Base-by-base conservation (phyloP, 2,113 vertebrate genomes). In the Bufo gargarizans region DNA sequence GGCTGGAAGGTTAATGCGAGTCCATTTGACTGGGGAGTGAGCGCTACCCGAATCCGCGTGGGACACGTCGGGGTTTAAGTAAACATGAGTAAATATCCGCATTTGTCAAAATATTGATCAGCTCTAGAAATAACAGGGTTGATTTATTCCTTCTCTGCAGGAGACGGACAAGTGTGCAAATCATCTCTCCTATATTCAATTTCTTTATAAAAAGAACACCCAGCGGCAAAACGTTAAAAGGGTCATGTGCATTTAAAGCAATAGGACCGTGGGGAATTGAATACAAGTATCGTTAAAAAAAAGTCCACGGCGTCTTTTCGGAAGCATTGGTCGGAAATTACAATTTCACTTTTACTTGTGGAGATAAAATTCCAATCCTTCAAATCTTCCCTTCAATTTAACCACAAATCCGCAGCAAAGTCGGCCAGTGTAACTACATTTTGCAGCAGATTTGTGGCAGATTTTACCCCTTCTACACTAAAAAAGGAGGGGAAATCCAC, bases 61-160 rank as follows among this genome's bases (percentile, higher is more conserved):
- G 89, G 89, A 89, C 89, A 90, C 84, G 71, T 72, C 91, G 91
- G 90, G 90, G 86, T 93, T 92, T 92, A 94, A 93, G 91, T 90
- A 91, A 91, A 91, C 1, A 17, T 92, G 77, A 0, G 0, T 89
- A 91, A 91, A 91, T 90, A 92, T 91, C 78, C 53, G 84, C 86
- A 92, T 92, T 88, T 95, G 92, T 94, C 93, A 95, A 94, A 94
- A 94, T 91, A 94, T 93, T 91, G 93, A 95, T 93, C 91, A 91
- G 78, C 90, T 92, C 91, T 82, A 84, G 89, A 90, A 72, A 87
- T 49, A 93, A 89, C 85, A 56, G 50, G 1, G 0, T 5, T 22
- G 67, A 87, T 65, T 47, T 84, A 89, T 81, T 71, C 4, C 19
- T 63, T 55, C 50, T 88, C 22, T 69, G n/a, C 5, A 8, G 10